A percentile compares a stretch with the other conserved stretches of the same genome.
phyloP scores from a whole-genome alignment of 2,797 vertebrate genomes.

The Anableps anableps region DNA sequence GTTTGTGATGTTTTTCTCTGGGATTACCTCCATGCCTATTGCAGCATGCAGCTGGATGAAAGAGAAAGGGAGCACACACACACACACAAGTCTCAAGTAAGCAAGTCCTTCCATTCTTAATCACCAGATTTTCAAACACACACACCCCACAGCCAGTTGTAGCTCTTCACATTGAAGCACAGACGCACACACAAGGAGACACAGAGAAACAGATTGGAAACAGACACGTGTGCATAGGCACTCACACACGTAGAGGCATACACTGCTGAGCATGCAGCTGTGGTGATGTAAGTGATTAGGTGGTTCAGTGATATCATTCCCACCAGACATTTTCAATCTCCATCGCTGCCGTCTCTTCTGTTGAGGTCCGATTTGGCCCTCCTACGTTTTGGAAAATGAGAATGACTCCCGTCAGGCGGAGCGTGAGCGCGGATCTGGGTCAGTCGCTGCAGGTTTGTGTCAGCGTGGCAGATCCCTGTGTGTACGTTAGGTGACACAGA shows the following conservation, averaged over 20 bases:
- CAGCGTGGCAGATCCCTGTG: slow-evolving; percentile 51
- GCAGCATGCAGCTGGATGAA: not conserved
- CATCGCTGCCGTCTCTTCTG: slow-evolving; percentile 71
- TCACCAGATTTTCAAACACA: slow-evolving; percentile 55
- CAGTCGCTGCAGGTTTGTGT: slow-evolving; percentile 46
- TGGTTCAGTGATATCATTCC: slow-evolving; percentile 82
- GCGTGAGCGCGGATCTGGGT: slow-evolving; percentile 64
- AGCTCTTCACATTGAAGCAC: slow-evolving; percentile 21
- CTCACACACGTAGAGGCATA: slow-evolving; percentile 30
- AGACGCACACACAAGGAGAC: not conserved
- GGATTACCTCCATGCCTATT: not conserved
- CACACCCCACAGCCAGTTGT: slow-evolving; percentile 37
- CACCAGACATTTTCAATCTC: slow-evolving; percentile 76
- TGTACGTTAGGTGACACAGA: slow-evolving; percentile 37
- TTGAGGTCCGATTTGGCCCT: slow-evolving; percentile 64
- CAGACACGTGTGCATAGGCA: slow-evolving; percentile 55
- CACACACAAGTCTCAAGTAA: slow-evolving; percentile 33
- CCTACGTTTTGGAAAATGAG: slow-evolving; percentile 50
- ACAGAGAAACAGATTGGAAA: slow-evolving; percentile 57
- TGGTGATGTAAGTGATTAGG: slow-evolving; percentile 83
- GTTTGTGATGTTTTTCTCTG: slow-evolving; percentile 8
- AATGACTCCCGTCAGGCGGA: slow-evolving; percentile 61
- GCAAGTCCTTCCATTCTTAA: slow-evolving; percentile 46
- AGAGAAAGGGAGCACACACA: slow-evolving; percentile 22
- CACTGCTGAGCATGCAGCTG: slow-evolving; percentile 80